phyloP scores from a whole-genome alignment of 2,888 invertebrate species.

The Drymonia ruficornis region DNA sequence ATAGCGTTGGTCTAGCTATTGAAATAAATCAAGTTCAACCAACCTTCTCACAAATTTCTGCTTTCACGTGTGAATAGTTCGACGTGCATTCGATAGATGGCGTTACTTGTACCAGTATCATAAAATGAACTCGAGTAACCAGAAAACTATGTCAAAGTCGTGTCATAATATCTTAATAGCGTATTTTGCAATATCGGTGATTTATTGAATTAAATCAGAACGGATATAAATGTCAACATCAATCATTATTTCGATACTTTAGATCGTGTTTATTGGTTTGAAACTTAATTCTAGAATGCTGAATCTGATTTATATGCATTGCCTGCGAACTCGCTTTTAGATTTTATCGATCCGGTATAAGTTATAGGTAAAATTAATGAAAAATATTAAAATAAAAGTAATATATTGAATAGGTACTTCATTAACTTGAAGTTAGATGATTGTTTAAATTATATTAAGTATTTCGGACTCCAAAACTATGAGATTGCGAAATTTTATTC shows the following conservation, averaged over 20 bases:
- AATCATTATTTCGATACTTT: constrained; percentile 44
- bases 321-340: constrained; percentile 15
- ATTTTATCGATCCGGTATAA: not conserved
- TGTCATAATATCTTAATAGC: constrained; percentile 56
- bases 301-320: constrained; percentile 38
- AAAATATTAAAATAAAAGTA: not conserved
- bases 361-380: not conserved
- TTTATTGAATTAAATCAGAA: constrained; percentile 58
- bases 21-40: too few relatives aligned
- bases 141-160: constrained; percentile 67
- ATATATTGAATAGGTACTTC: not conserved
- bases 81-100: constrained; percentile 54
- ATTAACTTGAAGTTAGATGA: too few relatives aligned
- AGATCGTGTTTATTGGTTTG: constrained; percentile 31
- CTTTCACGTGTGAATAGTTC: constrained; percentile 36
- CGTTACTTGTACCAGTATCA: constrained; percentile 43
- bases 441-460: too few relatives aligned
- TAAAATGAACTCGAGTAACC: constrained; percentile 15
- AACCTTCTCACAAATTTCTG: too few relatives aligned
- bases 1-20: too few relatives aligned
- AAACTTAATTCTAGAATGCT: constrained; percentile 33
- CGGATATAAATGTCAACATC: constrained; percentile 53
- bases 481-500: too few relatives aligned
- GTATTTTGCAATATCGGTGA: constrained; percentile 57
- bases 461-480: too few relatives aligned